Evolutionary conservation across 37 sponge, comb jelly and placozoan species (phyloP).

Genomic region (Agelas oroides): DNA sequence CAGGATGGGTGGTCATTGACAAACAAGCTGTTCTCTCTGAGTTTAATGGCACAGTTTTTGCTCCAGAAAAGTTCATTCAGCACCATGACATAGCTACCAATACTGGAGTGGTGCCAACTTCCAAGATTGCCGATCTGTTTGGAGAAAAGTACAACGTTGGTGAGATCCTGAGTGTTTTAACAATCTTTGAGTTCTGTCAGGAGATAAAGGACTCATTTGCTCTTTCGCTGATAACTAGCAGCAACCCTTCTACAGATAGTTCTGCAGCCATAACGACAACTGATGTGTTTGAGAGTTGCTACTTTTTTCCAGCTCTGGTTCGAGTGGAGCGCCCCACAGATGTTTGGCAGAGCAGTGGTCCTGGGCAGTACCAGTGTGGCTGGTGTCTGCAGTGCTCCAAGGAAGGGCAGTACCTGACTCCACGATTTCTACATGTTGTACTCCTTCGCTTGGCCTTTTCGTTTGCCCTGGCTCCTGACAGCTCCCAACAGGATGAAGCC

Average conservation of each 20-base stretch:
- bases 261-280: neutral
- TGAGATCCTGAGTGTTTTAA: constrained; percentile 15
- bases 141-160: neutral
- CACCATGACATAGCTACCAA: neutral
- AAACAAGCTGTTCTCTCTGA: constrained; percentile 8
- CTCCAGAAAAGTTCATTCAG: constrained; percentile 13
- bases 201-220: neutral
- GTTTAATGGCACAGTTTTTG: constrained; percentile 29
- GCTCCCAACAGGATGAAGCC: neutral
- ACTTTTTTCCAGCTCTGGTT: constrained; percentile 41
- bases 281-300: neutral
- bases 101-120: constrained; percentile 16
- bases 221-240: neutral
- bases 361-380: constrained; percentile 6
- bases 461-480: constrained; percentile 6
- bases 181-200: constrained; percentile 26
- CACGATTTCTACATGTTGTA: constrained; percentile 31
- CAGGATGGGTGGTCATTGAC: constrained; percentile 20
- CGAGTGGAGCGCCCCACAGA: neutral
- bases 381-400: constrained; percentile 5
- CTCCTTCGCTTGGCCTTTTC: constrained; percentile 25
- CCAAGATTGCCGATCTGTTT: neutral
- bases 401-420: constrained; percentile 10
- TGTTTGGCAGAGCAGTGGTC: neutral
- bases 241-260: no score